Evolutionary conservation across 1,140 invertebrate species (phyloP).

Genomic region (Papilio aristodemus): DNA sequence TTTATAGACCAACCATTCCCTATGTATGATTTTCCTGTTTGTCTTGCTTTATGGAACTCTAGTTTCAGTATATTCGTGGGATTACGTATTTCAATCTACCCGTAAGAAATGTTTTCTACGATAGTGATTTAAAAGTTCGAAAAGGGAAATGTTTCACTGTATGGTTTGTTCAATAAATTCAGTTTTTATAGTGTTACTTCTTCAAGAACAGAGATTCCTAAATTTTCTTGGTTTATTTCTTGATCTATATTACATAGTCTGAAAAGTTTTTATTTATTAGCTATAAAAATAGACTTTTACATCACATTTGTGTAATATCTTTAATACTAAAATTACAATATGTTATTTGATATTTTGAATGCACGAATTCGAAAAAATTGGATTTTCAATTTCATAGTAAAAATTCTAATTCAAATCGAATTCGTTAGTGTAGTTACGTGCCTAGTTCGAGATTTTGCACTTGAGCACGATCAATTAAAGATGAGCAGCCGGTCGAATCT

Average conservation of each 20-base stretch:
- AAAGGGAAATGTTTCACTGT: not conserved
- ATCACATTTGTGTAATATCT: no score
- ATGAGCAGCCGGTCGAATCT: constrained; percentile 15
- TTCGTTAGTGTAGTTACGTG: constrained; percentile 14
- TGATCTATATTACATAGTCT: no score
- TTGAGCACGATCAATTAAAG: constrained; percentile 31
- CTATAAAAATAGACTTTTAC: no score
- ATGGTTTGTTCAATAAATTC: not conserved
- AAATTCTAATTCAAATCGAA: constrained; percentile 6
- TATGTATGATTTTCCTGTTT: constrained; percentile 33
- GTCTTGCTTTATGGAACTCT: constrained; percentile 21
- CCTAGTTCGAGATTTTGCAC: constrained; percentile 4
- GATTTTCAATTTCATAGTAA: not conserved
- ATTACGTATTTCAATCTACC: constrained; percentile 21
- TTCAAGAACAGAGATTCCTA: not conserved
- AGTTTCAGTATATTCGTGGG: constrained; percentile 24
- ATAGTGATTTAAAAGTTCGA: not conserved
- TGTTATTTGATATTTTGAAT: no score
- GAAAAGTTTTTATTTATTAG: no score
- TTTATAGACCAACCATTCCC: constrained; percentile 31
- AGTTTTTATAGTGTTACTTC: not conserved
- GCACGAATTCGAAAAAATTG: not conserved
- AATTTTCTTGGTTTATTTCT: not conserved
- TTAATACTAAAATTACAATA: no score
- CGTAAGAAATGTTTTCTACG: constrained; percentile 1